These are phyloP conservation scores for Nemoura dubitans DNA, from an alignment of 2,888 invertebrate genomes.

Conservation along the genomic window DNA sequence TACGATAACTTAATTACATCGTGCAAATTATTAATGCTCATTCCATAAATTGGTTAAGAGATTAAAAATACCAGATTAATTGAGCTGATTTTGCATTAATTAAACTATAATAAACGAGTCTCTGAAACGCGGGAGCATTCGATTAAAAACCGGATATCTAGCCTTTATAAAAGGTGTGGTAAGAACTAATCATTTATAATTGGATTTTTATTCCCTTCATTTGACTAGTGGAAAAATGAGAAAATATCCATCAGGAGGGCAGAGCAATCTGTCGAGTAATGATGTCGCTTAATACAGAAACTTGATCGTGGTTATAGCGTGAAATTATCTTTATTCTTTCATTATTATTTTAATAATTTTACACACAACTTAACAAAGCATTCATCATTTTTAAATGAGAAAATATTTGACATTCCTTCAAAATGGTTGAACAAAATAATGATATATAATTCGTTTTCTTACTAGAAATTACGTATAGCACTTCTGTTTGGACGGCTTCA, in stretches of 20 bases:
- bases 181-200: slow-evolving; percentile 21
- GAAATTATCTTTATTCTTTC: not conserved
- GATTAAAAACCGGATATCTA: slow-evolving; percentile 31
- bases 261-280: not conserved
- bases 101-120: slow-evolving; percentile 32
- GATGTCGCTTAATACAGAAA: not conserved
- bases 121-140: slow-evolving; percentile 29
- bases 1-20: slow-evolving; percentile 38
- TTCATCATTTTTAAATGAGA: not conserved
- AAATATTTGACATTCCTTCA: not conserved
- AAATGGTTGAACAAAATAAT: not conserved
- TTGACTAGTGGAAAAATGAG: not conserved
- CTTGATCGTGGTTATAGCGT: not conserved
- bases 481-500: not conserved
- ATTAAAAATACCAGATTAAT: slow-evolving; percentile 39
- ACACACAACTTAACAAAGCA: not conserved
- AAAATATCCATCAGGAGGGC: slow-evolving; percentile 7
- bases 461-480: no score
- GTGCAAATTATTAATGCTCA: slow-evolving; percentile 31
- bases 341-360: not conserved
- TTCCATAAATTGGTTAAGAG: slow-evolving; percentile 27
- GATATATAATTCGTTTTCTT: no score
- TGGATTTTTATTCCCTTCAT: slow-evolving; percentile 27
- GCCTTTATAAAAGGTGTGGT: slow-evolving; percentile 1
- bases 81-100: slow-evolving; percentile 36